Evolutionary conservation across 2,113 vertebrate genomes (phyloP).

Genomic region (Tetraodon nigroviridis): DNA sequence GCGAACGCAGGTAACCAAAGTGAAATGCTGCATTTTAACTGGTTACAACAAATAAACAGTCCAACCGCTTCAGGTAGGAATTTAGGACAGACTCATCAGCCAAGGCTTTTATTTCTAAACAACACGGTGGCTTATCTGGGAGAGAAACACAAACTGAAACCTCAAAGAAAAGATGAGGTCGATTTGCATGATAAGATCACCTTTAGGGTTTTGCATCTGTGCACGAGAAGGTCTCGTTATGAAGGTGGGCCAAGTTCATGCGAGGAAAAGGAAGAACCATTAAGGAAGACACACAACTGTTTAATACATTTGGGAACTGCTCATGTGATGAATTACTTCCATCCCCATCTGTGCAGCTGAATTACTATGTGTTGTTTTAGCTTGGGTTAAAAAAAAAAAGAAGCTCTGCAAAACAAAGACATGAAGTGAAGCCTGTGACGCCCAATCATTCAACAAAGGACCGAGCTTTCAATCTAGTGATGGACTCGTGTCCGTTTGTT

Average conservation of each 20-base stretch:
- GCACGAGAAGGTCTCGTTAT: not conserved
- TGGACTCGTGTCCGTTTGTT: no score
- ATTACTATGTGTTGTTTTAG: not conserved
- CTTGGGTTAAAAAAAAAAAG: not conserved
- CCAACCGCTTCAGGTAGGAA: not conserved
- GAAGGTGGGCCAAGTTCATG: not conserved
- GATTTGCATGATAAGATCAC: not conserved
- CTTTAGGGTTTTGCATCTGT: not conserved
- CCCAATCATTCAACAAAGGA: no score
- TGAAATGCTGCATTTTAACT: not conserved
- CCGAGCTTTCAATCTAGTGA: no score
- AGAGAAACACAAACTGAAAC: slow-evolving; percentile 7
- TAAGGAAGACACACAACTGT: no score
- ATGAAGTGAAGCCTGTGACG: no score
- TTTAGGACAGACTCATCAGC: not conserved
- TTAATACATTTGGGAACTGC: no score
- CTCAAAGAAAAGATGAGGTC: not conserved
- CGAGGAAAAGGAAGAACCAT: not conserved
- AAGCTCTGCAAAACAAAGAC: not conserved
- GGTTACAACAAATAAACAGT: not conserved
- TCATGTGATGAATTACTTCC: no score
- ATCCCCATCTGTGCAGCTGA: not conserved
- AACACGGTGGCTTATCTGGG: not conserved
- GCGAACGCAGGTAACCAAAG: not conserved
- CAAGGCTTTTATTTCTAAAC: not conserved